phyloP scores from a whole-genome alignment of 2,888 invertebrate genomes.

The Drosophila parthenogenetica region DNA sequence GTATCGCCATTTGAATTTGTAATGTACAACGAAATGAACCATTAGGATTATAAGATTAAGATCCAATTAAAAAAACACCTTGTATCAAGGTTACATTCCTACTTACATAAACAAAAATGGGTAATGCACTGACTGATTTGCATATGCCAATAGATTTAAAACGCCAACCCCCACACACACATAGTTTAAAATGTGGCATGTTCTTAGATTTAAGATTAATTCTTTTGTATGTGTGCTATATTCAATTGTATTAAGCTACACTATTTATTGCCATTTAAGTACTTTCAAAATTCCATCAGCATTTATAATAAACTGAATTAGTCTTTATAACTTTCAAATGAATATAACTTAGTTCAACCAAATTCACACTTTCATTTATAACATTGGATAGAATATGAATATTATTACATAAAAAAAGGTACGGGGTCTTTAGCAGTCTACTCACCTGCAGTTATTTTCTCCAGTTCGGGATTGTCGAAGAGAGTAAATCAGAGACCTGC shows the following conservation, averaged over 20 bases:
- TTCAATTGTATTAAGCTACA: slow-evolving; percentile 63
- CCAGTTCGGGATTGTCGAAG: slow-evolving; percentile 1
- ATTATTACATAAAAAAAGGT: too few species aligned
- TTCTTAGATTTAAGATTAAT: slow-evolving; percentile 22
- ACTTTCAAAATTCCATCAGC: slow-evolving; percentile 44
- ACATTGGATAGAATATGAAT: too few species aligned
- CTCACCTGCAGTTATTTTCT: not conserved
- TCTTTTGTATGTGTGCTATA: slow-evolving; percentile 74
- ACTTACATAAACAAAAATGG: slow-evolving; percentile 17
- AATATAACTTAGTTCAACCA: not conserved
- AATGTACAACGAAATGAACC: slow-evolving; percentile 62
- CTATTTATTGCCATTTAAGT: slow-evolving; percentile 72
- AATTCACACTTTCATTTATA: too few species aligned
- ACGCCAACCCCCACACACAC: slow-evolving; percentile 28
- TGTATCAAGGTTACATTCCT: slow-evolving; percentile 84
- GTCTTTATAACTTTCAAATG: slow-evolving; percentile 4
- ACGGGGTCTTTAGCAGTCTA: too few species aligned
- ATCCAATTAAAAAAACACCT: slow-evolving; percentile 69
- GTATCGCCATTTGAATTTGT: slow-evolving; percentile 70
- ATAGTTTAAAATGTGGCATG: slow-evolving; percentile 7
- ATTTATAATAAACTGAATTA: slow-evolving; percentile 34
- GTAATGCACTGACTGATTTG: slow-evolving; percentile 54
- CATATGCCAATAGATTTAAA: slow-evolving; percentile 27
- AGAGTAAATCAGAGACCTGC: slow-evolving; percentile 44
- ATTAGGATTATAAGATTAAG: slow-evolving; percentile 29